Conservation (phyloP, 1,140 invertebrate species). For the Anoplophora glabripennis region DNA sequence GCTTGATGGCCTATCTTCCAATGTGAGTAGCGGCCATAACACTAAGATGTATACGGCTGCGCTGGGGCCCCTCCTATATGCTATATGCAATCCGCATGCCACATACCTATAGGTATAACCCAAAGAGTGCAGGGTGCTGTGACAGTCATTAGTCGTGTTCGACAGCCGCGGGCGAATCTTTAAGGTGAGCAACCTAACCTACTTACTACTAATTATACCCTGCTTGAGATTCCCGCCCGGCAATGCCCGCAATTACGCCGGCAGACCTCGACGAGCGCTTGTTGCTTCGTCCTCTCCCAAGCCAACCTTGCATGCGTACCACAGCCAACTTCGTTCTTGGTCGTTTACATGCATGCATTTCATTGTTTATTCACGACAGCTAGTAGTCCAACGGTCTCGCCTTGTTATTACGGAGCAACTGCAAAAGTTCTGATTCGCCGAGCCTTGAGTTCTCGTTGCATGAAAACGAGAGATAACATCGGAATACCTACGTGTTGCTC, state of each 20-base stretch:
- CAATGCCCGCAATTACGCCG: slow-evolving; percentile 13
- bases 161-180: slow-evolving; percentile 44
- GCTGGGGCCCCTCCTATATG: slow-evolving; percentile 55
- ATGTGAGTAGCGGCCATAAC: slow-evolving; percentile 71
- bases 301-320: slow-evolving; percentile 18
- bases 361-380: slow-evolving; percentile 18
- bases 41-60: slow-evolving; percentile 71
- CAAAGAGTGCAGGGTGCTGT: slow-evolving; percentile 47
- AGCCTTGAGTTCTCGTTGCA: background rate
- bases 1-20: slow-evolving; percentile 79
- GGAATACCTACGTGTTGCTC: slow-evolving; percentile 2
- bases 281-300: slow-evolving; percentile 19
- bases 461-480: background rate
- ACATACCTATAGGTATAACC: slow-evolving; percentile 49
- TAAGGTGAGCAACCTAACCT: slow-evolving; percentile 45
- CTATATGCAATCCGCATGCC: slow-evolving; percentile 51
- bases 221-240: slow-evolving; percentile 29
- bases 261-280: slow-evolving; percentile 19
- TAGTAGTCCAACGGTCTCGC: background rate
- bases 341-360: slow-evolving; percentile 20
- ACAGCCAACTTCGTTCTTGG: slow-evolving; percentile 15
- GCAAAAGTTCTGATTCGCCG: background rate
- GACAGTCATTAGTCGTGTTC: slow-evolving; percentile 51
- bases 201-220: slow-evolving; percentile 41
- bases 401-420: background rate